A percentile compares a stretch with the other conserved stretches of the same genome.
Conservation (phyloP, 1,140 invertebrate species). For the Sinonovacula constricta region DNA sequence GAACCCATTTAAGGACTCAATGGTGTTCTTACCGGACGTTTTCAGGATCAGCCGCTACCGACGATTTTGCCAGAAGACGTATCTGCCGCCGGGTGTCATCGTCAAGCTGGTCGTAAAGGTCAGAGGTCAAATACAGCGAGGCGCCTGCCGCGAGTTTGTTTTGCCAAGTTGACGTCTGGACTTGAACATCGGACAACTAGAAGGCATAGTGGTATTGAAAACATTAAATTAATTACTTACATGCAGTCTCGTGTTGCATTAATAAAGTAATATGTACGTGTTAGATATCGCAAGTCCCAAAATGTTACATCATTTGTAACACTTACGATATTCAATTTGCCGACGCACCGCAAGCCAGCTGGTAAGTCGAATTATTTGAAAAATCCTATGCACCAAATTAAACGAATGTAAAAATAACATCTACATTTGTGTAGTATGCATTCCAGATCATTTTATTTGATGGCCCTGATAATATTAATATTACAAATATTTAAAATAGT, state of each 20-base stretch:
- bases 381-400: not conserved
- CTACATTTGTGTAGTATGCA: not conserved
- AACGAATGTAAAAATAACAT: not conserved
- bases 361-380: not conserved
- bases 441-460: not conserved
- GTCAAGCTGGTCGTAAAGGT: not conserved
- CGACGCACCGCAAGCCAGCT: no score
- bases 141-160: slow-evolving; percentile 3
- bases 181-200: not conserved
- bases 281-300: no score
- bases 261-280: no score
- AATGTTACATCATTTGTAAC: no score
- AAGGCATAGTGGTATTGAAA: no score
- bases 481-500: not conserved
- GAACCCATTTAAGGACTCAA: no score
- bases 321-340: no score
- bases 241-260: no score
- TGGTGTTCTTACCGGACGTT: no score
- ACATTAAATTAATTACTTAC: no score
- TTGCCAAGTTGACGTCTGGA: not conserved
- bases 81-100: slow-evolving; percentile 41
- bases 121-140: not conserved
- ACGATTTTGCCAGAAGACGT: slow-evolving; percentile 20
- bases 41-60: no score
- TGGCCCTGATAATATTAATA: not conserved